Percentiles rank a stretch among this genome's conserved stretches.
Conservation (phyloP, 2,113 vertebrate species). For the Peromyscus californicus region DNA sequence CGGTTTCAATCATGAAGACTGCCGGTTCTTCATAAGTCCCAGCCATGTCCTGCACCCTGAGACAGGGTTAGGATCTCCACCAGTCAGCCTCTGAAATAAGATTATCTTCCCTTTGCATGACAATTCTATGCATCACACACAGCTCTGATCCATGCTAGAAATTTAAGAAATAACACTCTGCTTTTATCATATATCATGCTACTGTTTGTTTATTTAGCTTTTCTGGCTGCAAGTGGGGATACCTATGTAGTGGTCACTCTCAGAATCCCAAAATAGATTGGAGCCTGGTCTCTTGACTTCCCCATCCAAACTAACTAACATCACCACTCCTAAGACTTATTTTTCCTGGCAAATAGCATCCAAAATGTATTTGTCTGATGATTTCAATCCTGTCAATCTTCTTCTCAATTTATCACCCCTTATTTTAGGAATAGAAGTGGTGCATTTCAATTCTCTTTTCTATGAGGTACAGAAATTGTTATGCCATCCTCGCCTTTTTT, state of each 20-base stretch:
- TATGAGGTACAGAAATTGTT: background rate
- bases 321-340: background rate
- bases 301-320: background rate
- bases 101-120: background rate
- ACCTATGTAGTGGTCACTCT: background rate
- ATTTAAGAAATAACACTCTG: background rate
- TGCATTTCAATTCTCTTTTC: background rate
- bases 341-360: background rate
- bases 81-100: background rate
- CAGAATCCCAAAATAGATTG: background rate
- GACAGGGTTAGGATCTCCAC: background rate
- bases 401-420: fast-evolving
- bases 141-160: background rate
- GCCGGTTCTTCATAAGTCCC: background rate
- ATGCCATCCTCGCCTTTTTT: background rate
- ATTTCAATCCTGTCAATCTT: background rate
- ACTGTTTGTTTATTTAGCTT: background rate
- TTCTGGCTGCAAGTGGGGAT: background rate
- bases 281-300: background rate
- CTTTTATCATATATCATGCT: background rate
- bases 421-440: background rate
- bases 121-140: background rate
- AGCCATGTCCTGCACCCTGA: background rate
- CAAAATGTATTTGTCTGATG: background rate
- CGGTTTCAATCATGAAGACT: background rate